Evolutionary conservation across 2,113 vertebrate species (phyloP), one percentile per base, ranked within the genome.

Genomic region (Saccopteryx leptura): DNA sequence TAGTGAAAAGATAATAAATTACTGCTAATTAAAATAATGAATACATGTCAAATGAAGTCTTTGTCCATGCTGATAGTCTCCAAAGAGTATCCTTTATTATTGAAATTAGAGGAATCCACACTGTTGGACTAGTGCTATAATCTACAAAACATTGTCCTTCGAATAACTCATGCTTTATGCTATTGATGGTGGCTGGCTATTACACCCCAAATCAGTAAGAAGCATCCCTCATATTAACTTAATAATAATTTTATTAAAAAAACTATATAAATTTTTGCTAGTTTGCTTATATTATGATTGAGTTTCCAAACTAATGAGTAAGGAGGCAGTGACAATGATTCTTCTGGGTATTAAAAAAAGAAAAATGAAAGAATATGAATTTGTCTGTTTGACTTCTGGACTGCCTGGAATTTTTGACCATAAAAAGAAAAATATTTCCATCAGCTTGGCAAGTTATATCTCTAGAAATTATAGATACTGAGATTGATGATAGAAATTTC

Each of bases 381-480:
- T 91, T 93, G 7, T 56, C 71, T 83, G 23, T 80, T 79, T 88
- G 65, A 75, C n/a, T 83, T 94, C 14, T 80, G 60, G 17, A 56
- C 26, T 90, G 1, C 13, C 54, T 66, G 1, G 4, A 18, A 31
- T 19, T 91, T 91, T 19, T 75, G 54, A 83, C 26, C n/a, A 50
- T 48, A 48, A 84, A 31, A 79, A 65, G 9, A 39, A 72, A n/a
- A 48, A 18, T 56, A 50, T 72, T 87, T 84, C 68, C 31, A 68
- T 61, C 21, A 75, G 9, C 6, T 82, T 90, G 56, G 9, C 13
- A 86, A 1, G 5, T 58, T 82, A 28, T 69, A 8, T 54, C 15
- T 82, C 13, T 79, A 88, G 39, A 50, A 61, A 13, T 61, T 56
- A 1, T 46, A 93, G 23, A 52, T 86, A 9, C 28, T 79, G 12